These are phyloP conservation scores for Chionodraco myersi DNA, from an alignment of 2,113 vertebrate genomes.

Conservation along the genomic window DNA sequence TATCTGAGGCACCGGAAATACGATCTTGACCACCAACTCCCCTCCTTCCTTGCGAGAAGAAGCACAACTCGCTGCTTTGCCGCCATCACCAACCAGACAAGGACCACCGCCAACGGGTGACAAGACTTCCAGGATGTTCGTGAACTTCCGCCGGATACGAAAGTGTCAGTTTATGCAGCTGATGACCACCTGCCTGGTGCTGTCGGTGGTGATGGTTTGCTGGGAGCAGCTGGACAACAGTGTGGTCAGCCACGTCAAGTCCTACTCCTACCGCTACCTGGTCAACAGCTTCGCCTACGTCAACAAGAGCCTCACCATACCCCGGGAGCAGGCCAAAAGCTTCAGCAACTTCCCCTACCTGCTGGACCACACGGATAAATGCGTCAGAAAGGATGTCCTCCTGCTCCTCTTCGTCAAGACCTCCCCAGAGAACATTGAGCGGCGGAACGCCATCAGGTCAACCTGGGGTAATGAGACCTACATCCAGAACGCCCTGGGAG, in stretches of 20 bases:
- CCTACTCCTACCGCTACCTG: slow-evolving; percentile 92
- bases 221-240: slow-evolving; percentile 86
- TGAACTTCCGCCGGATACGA: slow-evolving; percentile 84
- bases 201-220: slow-evolving; percentile 88
- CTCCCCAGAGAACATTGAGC: slow-evolving; percentile 86
- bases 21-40: slow-evolving; percentile 7
- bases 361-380: slow-evolving; percentile 91
- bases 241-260: slow-evolving; percentile 88
- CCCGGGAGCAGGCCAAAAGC: slow-evolving; percentile 77
- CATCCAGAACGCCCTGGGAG: slow-evolving; percentile 81
- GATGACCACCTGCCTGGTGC: slow-evolving; percentile 87
- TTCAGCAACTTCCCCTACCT: slow-evolving; percentile 86
- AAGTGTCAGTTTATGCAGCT: slow-evolving; percentile 88
- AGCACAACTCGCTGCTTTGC: background rate
- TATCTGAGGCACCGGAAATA: slow-evolving; percentile 48
- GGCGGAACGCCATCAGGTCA: slow-evolving; percentile 88
- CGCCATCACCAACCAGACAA: slow-evolving; percentile 38
- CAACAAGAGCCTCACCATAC: slow-evolving; percentile 88
- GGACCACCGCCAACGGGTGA: slow-evolving; percentile 35
- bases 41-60: background rate
- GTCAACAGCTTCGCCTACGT: slow-evolving; percentile 89
- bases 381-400: slow-evolving; percentile 85
- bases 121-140: slow-evolving; percentile 85
- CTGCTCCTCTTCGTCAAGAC: slow-evolving; percentile 94
- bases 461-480: slow-evolving; percentile 95